Evolutionary conservation across 1,140 invertebrate species (phyloP).

Genomic region (Eumaeus atala): DNA sequence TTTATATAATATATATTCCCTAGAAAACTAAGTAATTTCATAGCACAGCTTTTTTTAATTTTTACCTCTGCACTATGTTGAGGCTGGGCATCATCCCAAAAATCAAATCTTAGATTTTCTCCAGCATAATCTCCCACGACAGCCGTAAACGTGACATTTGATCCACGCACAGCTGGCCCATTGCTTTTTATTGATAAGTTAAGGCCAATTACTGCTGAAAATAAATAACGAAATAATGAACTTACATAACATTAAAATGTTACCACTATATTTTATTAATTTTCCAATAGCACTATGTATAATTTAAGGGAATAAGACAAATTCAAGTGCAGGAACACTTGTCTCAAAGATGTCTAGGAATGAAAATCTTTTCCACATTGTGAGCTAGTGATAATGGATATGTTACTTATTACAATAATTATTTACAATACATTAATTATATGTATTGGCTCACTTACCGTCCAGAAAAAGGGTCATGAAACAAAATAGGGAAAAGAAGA

Average conservation of each 20-base stretch:
- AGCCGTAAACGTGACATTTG: slow-evolving; percentile 79
- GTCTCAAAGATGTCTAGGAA: too few relatives aligned
- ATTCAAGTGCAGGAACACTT: too few relatives aligned
- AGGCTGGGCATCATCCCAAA: slow-evolving; percentile 74
- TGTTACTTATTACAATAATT: background rate
- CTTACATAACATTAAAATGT: too few relatives aligned
- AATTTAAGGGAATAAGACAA: too few relatives aligned
- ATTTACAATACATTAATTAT: background rate
- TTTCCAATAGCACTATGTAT: too few relatives aligned
- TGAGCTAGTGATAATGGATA: too few relatives aligned
- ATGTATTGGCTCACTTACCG: background rate
- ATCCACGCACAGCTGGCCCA: slow-evolving; percentile 79
- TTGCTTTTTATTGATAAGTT: slow-evolving; percentile 69
- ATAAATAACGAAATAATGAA: slow-evolving; percentile 21
- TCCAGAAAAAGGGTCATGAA: background rate
- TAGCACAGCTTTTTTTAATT: background rate
- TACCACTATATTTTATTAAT: too few relatives aligned
- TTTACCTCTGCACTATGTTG: slow-evolving; percentile 71
- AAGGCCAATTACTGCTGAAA: slow-evolving; percentile 40
- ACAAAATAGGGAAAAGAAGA: background rate
- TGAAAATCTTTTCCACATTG: too few relatives aligned
- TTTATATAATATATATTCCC: too few relatives aligned
- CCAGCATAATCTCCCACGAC: slow-evolving; percentile 66
- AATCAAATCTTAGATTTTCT: slow-evolving; percentile 49
- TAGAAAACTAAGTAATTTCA: background rate